phyloP scores from a whole-genome alignment of 2,888 invertebrate species.

The Himalopsyche tibetana region DNA sequence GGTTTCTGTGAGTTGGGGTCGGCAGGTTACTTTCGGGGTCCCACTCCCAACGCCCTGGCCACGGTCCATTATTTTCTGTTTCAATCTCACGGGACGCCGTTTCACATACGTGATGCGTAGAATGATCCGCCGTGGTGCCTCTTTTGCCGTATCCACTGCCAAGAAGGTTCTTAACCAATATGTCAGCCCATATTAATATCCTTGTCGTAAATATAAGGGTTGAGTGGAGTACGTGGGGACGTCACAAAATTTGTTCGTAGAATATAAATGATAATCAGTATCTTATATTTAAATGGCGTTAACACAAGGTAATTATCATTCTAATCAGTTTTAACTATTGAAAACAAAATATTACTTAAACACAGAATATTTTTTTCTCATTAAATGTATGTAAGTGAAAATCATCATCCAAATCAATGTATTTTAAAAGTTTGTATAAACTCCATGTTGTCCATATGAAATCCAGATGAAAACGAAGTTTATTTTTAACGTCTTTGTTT shows the following conservation, averaged over 20 bases:
- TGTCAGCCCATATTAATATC: slow-evolving; percentile 21
- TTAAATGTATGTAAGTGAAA: no score
- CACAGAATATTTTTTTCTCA: no score
- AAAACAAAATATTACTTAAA: no score
- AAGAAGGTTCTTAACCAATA: slow-evolving; percentile 24
- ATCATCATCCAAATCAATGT: no score
- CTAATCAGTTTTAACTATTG: no score
- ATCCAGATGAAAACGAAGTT: no score
- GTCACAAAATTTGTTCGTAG: background rate
- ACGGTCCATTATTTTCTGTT: slow-evolving; percentile 45
- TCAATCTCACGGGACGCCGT: slow-evolving; percentile 38
- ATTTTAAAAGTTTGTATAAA: no score
- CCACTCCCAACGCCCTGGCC: slow-evolving; percentile 8
- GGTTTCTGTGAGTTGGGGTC: slow-evolving; percentile 37
- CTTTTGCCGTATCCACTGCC: background rate
- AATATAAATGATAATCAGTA: background rate
- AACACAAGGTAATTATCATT: no score
- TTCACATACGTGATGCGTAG: slow-evolving; percentile 45
- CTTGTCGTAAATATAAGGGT: background rate
- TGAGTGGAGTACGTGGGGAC: background rate
- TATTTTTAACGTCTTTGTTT: no score
- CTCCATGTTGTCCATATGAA: no score
- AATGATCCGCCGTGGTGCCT: slow-evolving; percentile 15
- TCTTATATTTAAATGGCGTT: no score
- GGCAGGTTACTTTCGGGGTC: slow-evolving; percentile 17